Percentiles rank a stretch among this genome's conserved stretches.
Evolutionary conservation across 2,888 invertebrate genomes (phyloP).

Genomic region (Euplexia lucipara): DNA sequence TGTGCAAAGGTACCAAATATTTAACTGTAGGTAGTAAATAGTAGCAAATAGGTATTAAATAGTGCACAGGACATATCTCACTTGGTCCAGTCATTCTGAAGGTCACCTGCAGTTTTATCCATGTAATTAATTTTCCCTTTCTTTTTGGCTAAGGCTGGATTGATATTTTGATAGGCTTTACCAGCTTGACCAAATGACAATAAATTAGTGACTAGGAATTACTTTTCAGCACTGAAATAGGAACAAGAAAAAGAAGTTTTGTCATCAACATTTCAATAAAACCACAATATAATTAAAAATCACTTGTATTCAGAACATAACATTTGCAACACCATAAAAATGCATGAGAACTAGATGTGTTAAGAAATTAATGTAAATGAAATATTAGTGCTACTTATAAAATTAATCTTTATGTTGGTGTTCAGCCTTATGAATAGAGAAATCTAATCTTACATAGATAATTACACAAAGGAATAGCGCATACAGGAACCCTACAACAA

Average conservation of each 20-base stretch:
- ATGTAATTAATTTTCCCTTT: not conserved
- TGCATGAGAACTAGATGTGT: constrained; percentile 75
- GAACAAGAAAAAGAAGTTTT: not conserved
- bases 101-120: not conserved
- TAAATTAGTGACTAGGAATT: not conserved
- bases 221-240: not conserved
- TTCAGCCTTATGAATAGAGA: constrained; percentile 96
- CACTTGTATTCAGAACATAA: constrained; percentile 75
- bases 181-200: not conserved
- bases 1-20: too few species aligned
- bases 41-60: too few species aligned
- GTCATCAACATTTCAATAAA: constrained; percentile 46
- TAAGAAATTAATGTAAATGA: constrained; percentile 65
- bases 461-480: constrained; percentile 97
- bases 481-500: constrained; percentile 97
- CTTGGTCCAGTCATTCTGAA: too few species aligned
- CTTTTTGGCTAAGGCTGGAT: not conserved
- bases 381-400: constrained; percentile 64
- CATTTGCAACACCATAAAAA: constrained; percentile 73
- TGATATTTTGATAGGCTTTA: not conserved
- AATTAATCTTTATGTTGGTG: constrained; percentile 89
- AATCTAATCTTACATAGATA: constrained; percentile 98
- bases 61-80: too few species aligned
- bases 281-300: constrained; percentile 64
- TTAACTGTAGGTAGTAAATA: too few species aligned